A percentile compares a stretch with the other conserved stretches of the same genome.
Evolutionary conservation across 2,888 invertebrate species (phyloP).

Genomic region (Folsomia candida): DNA sequence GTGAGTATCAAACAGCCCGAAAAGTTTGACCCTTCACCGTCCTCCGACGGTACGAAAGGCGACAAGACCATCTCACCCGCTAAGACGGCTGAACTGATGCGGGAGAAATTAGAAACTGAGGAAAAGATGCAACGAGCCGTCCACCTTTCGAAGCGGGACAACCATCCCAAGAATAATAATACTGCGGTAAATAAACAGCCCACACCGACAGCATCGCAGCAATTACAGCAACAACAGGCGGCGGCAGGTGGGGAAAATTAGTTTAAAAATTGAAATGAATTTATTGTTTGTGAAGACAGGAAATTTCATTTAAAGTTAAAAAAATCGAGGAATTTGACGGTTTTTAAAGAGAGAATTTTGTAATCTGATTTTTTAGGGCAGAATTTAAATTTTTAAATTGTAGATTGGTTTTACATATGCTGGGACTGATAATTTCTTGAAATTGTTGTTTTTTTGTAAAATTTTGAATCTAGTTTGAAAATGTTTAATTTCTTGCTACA

Average conservation of each 20-base stretch:
- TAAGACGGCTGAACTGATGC: conserved; percentile 54
- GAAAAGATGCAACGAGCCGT: conserved; percentile 81
- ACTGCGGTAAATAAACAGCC: conserved; percentile 62
- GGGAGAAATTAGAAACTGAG: conserved; percentile 87
- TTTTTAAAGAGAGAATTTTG: too few species aligned
- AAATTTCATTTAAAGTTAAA: neutral
- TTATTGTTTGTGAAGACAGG: neutral
- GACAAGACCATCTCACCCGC: conserved; percentile 8
- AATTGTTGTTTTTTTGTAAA: too few species aligned
- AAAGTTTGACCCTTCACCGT: conserved; percentile 48
- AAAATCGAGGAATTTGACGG: too few species aligned
- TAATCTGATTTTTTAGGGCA: too few species aligned
- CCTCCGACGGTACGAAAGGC: too few species aligned
- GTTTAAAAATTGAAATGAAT: neutral
- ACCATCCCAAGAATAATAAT: conserved; percentile 58
- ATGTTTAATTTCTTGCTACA: too few species aligned
- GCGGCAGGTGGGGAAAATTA: conserved; percentile 32
- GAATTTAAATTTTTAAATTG: too few species aligned
- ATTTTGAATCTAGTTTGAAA: too few species aligned
- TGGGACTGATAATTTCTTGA: too few species aligned
- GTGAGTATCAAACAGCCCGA: conserved; percentile 49
- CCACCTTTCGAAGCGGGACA: conserved; percentile 78
- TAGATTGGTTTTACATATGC: too few species aligned
- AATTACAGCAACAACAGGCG: conserved; percentile 46
- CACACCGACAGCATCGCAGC: conserved; percentile 48